Base-by-base conservation (phyloP, 2,113 vertebrate genomes). In the Pterocles orientalis region DNA sequence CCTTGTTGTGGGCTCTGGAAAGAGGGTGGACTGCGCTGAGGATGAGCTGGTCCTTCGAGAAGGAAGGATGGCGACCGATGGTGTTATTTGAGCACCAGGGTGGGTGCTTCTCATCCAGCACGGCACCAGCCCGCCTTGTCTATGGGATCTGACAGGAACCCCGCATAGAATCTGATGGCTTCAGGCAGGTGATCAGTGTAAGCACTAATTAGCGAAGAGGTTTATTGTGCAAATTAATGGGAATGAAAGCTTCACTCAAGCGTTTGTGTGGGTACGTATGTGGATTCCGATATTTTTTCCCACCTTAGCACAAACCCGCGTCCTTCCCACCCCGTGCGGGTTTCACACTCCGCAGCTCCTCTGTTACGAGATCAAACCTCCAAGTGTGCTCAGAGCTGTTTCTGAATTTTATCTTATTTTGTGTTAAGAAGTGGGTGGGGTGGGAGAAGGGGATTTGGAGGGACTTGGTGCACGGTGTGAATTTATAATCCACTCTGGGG, bases 171-270 rank as follows among this genome's bases (percentile, higher is more conserved):
- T 36, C 61, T 34, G 53, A 58, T 78, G 91, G 68, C 95, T 86
- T 14, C 79, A 48, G 92, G 95, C 89, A 92, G 86, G 80, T 81
- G 92, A 86, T 94, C 89, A 94, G 91, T 61, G 84, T 57, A 36
- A 92, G 92, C 62, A 45, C 39, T 91, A 94, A 95, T 93, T 95
- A 86, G 71, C 36, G 73, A 80, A 64, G 87, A 83, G 84, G 72
- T 83, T 93, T 91, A 78, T 82, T 1, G 84, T 94, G 91, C 80
- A 71, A 78, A 86, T 75, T 48, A 85, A 53, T 43, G 89, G 92
- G 61, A 65, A 57, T 25, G 68, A 78, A 88, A 78, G 68, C 66
- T 76, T 96, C 65, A 65, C 54, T 66, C 43, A 45, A 88, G 77
- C 75, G 26, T n/a, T n/a, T n/a, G n/a, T n/a, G n/a, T n/a, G n/a